These are phyloP conservation scores for Lepus americanus DNA, from an alignment of 2,113 vertebrate genomes.

Conservation along the genomic window DNA sequence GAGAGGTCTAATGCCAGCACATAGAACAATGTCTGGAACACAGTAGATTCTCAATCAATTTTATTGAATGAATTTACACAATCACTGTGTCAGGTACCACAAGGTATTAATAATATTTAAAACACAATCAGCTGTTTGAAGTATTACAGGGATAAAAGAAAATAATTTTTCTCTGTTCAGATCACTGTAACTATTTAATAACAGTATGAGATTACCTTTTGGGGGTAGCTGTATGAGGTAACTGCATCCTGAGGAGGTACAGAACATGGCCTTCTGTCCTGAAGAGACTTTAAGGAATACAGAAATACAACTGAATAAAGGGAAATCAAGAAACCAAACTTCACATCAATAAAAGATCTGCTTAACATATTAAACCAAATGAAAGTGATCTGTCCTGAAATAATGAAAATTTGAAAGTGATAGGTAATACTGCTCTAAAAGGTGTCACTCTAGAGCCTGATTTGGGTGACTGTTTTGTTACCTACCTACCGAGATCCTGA, in stretches of 20 bases:
- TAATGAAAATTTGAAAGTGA: conserved; percentile 29
- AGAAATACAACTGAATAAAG: conserved; percentile 66
- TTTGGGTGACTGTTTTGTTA: neutral
- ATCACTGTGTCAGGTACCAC: conserved; percentile 12
- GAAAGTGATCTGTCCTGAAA: conserved; percentile 15
- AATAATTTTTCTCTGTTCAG: conserved; percentile 21
- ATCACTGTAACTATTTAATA: conserved; percentile 10
- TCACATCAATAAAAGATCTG: neutral
- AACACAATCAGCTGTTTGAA: conserved; percentile 57
- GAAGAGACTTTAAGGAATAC: conserved; percentile 88
- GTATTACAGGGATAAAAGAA: conserved; percentile 38
- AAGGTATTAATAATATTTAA: conserved; percentile 36
- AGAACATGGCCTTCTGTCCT: conserved; percentile 88
- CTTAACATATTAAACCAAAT: conserved; percentile 3
- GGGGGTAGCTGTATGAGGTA: conserved; percentile 90
- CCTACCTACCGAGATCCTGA: neutral
- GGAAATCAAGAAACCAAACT: conserved; percentile 46
- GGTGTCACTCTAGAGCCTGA: neutral
- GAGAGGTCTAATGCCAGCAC: conserved; percentile 2
- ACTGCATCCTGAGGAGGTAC: conserved; percentile 89
- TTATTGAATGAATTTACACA: conserved; percentile 62
- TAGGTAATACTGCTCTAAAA: neutral
- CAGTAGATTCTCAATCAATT: conserved; percentile 23
- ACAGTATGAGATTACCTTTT: conserved; percentile 88
- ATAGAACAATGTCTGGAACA: conserved; percentile 40